Conservation (phyloP, 2,888 invertebrate species). For the Hypercompe scribonia region DNA sequence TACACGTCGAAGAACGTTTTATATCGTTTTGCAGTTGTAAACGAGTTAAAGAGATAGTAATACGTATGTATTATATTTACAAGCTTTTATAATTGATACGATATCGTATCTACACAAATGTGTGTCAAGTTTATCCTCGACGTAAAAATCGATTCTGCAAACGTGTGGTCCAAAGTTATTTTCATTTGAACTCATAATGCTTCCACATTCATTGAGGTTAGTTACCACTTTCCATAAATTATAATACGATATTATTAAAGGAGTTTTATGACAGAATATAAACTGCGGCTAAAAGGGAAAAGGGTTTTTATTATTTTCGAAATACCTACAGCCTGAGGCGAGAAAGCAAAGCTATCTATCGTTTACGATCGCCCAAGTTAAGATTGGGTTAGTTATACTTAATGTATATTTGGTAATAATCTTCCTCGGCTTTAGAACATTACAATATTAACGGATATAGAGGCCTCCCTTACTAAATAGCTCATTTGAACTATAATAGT, state of each 20-base stretch:
- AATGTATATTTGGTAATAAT: constrained; percentile 38
- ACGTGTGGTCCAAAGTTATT: background rate
- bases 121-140: background rate
- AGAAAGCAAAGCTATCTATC: constrained; percentile 47
- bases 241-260: constrained; percentile 55
- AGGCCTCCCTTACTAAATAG: background rate
- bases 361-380: constrained; percentile 48
- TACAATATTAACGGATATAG: constrained; percentile 9
- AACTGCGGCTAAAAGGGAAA: constrained; percentile 45
- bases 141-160: background rate
- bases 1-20: background rate
- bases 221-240: constrained; percentile 49
- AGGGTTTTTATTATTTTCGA: constrained; percentile 55
- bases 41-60: background rate
- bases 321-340: constrained; percentile 46
- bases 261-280: constrained; percentile 48
- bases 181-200: constrained; percentile 8
- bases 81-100: background rate
- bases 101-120: background rate
- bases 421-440: constrained; percentile 16
- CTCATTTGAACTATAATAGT: background rate
- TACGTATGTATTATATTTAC: background rate
- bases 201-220: constrained; percentile 24
- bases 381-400: constrained; percentile 41
- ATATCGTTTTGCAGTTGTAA: background rate